phyloP scores from a whole-genome alignment of 1,140 invertebrate genomes.

The Procambarus virginalis region DNA sequence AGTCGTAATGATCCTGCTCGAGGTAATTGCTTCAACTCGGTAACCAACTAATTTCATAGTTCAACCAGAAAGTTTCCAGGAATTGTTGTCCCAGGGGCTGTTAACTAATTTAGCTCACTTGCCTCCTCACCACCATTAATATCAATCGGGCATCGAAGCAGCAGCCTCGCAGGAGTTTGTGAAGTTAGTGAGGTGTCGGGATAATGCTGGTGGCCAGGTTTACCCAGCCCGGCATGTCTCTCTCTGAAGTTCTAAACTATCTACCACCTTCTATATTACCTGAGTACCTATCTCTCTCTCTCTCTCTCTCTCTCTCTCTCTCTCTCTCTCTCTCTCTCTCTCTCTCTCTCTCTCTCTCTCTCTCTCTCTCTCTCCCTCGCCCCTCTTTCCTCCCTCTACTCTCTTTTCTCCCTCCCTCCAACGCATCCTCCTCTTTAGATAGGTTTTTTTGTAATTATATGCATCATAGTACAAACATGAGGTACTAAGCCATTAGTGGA shows the following conservation, averaged over 20 bases:
- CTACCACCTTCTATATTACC: no score
- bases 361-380: background rate
- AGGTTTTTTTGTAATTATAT: no score
- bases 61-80: slow-evolving; percentile 29
- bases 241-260: no score
- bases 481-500: no score
- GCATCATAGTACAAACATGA: no score
- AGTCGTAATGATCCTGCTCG: slow-evolving; percentile 6
- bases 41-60: slow-evolving; percentile 31
- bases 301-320: no score
- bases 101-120: slow-evolving; percentile 35
- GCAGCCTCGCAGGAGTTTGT: slow-evolving; percentile 1
- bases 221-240: no score
- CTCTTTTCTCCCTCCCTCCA: no score
- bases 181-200: background rate
- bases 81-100: slow-evolving; percentile 32
- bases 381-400: no score
- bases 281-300: no score
- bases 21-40: slow-evolving; percentile 29
- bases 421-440: no score
- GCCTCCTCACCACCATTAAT: slow-evolving; percentile 25
- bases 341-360: background rate
- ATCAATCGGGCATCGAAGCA: slow-evolving; percentile 26
- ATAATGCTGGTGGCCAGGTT: no score
- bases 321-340: background rate